phyloP scores from a whole-genome alignment of 2,888 invertebrate species.

The Himalopsyche anomala region DNA sequence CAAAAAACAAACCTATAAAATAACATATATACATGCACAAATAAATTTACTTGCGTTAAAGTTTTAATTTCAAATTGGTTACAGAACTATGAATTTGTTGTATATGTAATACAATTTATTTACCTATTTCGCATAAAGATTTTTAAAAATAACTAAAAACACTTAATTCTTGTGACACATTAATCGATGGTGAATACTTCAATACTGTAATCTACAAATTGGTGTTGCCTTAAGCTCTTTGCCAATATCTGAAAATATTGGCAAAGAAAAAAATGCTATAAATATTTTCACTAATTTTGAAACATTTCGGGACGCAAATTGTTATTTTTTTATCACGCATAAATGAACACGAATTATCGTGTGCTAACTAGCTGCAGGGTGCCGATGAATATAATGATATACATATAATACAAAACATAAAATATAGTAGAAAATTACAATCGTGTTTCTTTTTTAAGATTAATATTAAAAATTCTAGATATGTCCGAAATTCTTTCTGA shows the following conservation, averaged over 20 bases:
- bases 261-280: slow-evolving; percentile 32
- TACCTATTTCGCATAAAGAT: not conserved
- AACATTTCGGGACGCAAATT: slow-evolving; percentile 31
- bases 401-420: not conserved
- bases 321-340: slow-evolving; percentile 27
- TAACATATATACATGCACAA: too few relatives aligned
- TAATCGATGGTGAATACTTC: not conserved
- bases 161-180: slow-evolving; percentile 11
- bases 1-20: too few relatives aligned
- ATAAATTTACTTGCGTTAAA: too few relatives aligned
- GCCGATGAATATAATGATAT: not conserved
- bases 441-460: too few relatives aligned
- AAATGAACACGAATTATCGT: not conserved
- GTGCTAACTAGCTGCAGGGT: not conserved
- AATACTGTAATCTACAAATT: slow-evolving; percentile 18
- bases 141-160: not conserved
- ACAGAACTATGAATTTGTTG: too few relatives aligned
- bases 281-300: slow-evolving; percentile 32
- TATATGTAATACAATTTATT: too few relatives aligned
- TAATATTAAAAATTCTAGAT: too few relatives aligned
- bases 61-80: too few relatives aligned
- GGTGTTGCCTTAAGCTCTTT: slow-evolving; percentile 24
- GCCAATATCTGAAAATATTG: slow-evolving; percentile 21
- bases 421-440: not conserved
- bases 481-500: too few relatives aligned